A percentile compares a stretch with the other conserved stretches of the same genome.
Conservation (phyloP, 2,113 vertebrate genomes). For the Andinoacara biseriatus region DNA sequence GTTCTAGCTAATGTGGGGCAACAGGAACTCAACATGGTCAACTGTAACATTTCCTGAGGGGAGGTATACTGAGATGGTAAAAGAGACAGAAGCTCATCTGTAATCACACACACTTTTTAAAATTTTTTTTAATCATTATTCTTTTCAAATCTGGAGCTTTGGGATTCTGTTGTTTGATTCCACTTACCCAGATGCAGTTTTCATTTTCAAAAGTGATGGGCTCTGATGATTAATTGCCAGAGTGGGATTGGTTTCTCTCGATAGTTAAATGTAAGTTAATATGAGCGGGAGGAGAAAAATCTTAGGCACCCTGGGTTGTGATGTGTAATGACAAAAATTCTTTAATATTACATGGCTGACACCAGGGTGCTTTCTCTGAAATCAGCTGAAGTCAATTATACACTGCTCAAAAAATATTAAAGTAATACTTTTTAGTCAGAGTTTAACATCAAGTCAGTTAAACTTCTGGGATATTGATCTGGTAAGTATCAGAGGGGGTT, state of each 20-base stretch:
- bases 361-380: neutral
- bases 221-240: neutral
- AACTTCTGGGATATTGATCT: too few relatives aligned
- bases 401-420: neutral
- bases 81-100: constrained; percentile 16
- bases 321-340: neutral
- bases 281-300: neutral
- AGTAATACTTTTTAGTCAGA: too few relatives aligned
- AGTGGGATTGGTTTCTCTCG: neutral
- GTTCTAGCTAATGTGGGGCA: neutral
- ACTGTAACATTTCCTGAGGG: constrained; percentile 27
- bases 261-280: neutral
- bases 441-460: too few relatives aligned
- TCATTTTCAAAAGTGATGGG: constrained; percentile 15
- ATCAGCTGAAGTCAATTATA: neutral
- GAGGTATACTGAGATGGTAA: constrained; percentile 28
- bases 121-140: constrained; percentile 9
- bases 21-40: neutral
- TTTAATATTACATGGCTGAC: constrained; percentile 6
- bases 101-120: neutral
- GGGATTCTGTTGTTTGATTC: constrained; percentile 20
- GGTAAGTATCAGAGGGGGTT: too few relatives aligned
- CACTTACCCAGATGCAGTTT: neutral
- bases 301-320: neutral
- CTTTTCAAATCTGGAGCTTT: constrained; percentile 27